A percentile compares a stretch with the other conserved stretches of the same genome.
Conservation (phyloP, 2,888 invertebrate species). For the Coelopa pilipes region DNA sequence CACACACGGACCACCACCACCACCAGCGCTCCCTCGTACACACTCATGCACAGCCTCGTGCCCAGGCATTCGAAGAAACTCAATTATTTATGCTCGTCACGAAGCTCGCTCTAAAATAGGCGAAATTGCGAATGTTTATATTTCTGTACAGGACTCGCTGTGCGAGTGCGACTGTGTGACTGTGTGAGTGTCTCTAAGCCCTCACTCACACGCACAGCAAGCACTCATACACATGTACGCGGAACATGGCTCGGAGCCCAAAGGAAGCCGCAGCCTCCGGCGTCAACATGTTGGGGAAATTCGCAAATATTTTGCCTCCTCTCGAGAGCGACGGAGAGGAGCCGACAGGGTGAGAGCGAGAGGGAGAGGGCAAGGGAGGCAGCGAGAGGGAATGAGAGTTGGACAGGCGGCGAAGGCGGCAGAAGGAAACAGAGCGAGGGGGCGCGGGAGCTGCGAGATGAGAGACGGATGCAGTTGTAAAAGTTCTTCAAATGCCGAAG, state of each 20-base stretch:
- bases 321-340: neutral
- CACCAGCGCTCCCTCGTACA: neutral
- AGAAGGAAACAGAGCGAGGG: no score
- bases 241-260: neutral
- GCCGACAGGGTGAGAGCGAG: no score
- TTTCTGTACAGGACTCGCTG: neutral
- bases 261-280: neutral
- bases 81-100: slow-evolving; percentile 36
- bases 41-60: neutral
- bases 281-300: neutral
- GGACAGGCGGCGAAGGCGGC: neutral
- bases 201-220: neutral
- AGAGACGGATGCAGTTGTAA: no score
- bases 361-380: neutral
- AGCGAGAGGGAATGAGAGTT: neutral
- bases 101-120: slow-evolving; percentile 25
- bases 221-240: neutral
- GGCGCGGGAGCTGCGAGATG: no score
- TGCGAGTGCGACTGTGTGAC: neutral
- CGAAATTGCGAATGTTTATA: slow-evolving; percentile 27
- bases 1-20: neutral
- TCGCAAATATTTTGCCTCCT: neutral
- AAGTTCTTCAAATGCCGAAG: neutral
- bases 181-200: neutral
- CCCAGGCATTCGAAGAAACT: neutral